phyloP scores from a whole-genome alignment of 2,888 invertebrate species.

The Dioctria linearis region DNA sequence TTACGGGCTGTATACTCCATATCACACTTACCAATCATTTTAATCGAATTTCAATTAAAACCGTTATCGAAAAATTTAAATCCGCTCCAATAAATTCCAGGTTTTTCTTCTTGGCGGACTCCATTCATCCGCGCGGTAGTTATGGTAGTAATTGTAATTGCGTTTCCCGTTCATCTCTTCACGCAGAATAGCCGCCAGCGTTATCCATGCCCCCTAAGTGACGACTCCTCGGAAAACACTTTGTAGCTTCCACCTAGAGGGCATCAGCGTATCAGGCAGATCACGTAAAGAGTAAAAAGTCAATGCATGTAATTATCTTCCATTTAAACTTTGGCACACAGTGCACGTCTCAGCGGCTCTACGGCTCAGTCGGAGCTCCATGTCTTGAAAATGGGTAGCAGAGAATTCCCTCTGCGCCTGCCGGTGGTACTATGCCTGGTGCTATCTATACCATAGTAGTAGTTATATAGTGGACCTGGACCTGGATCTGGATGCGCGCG shows the following conservation, averaged over 20 bases:
- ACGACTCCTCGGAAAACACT: conserved; percentile 34
- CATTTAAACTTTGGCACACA: conserved; percentile 55
- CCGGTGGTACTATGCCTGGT: background rate
- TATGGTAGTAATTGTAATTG: conserved; percentile 43
- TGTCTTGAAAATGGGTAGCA: background rate
- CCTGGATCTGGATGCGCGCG: background rate
- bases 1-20: background rate
- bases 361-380: background rate
- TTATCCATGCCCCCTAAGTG: background rate
- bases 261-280: conserved; percentile 24
- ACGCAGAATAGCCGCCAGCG: background rate
- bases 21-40: conserved; percentile 39
- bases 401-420: background rate
- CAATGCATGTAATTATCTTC: conserved; percentile 56
- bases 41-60: conserved; percentile 52
- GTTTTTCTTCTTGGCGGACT: background rate
- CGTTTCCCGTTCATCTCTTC: conserved; percentile 2
- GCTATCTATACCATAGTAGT: too few relatives aligned
- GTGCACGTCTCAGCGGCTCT: conserved; percentile 24
- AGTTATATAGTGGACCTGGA: too few relatives aligned
- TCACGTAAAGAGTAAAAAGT: conserved; percentile 51
- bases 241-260: conserved; percentile 20
- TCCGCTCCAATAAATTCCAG: conserved; percentile 39
- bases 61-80: conserved; percentile 42
- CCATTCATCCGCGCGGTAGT: conserved; percentile 32